Base-by-base conservation (phyloP, 2,797 vertebrate species). In the Delichon dasypus region DNA sequence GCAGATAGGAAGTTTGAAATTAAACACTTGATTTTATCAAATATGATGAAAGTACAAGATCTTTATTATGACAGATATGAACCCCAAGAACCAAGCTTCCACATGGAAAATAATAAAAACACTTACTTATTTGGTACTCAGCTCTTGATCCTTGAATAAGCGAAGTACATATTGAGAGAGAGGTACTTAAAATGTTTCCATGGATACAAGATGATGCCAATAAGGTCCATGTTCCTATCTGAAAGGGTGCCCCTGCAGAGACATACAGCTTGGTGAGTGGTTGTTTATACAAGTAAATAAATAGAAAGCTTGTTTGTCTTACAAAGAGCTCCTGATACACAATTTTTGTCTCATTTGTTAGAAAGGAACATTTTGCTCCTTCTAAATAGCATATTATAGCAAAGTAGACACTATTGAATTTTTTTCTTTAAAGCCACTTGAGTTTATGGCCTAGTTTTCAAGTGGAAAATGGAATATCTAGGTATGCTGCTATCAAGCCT, bases 111-210 rank as follows among this genome's bases (percentile, higher is more conserved):
- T 83, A 98, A 98, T 98, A 98, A 98, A 98, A 98, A 98, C 97
- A 98, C 94, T 98, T 97, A 98, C 97, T 98, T 98, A 98, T 96
- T 97, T 80, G 85, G 95, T 96, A 97, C 97, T 98, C 97, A 94
- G 97, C 96, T 97, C 98, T 98, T 97, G 98, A 97, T 97, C 87
- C 93, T 95, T 97, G 97, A 97, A 97, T 95, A 98, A 97, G 95
- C 95, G 94, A 98, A 97, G 97, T 95, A 97, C 96, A 98, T 98
- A 98, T 96, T 97, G 96, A 97, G 96, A 98, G 93, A 98, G 96
- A 98, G 97, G 98, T 98, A 98, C 98, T 98, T 98, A 97, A 98
- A 97, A 97, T 70, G 98, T 99, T 99, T 98, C 99, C 98, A 98
- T 99, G 98, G 98, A 97, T 98, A 99, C 98, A 96, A 97, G 97